Evolutionary conservation across 1,140 invertebrate genomes (phyloP), one percentile per base, ranked within the genome.

Genomic region (Drosophila kanapiae): DNA sequence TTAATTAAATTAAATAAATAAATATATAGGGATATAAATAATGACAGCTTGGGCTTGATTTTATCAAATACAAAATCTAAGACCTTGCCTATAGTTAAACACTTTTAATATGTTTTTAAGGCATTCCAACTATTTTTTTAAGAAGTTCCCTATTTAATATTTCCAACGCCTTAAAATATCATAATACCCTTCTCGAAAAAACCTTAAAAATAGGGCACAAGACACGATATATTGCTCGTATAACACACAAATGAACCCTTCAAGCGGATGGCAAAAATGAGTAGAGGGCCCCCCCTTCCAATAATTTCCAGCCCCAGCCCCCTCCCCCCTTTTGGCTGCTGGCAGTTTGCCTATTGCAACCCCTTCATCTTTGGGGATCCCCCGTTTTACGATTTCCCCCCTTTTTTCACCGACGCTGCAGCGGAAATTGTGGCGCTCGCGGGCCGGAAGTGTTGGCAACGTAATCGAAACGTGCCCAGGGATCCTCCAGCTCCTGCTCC

Each of bases 391-490:
- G 31, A 4, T 45, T 54, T 58, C 13, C 14, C 49, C 27, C 27
- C 47, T 27, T 56, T 71, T 74, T 45, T 37, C 38, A 29, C 18
- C 47, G 33, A 64, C 42, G 48, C 70, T 38, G 64, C 80, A 62
- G 56, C 83, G 83, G 83, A 86, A 86, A 86, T 86, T 86, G 83
- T 83, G 83, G 80, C 80, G 80, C 83, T 88, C 84, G 83, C 84
- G 84, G 83, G 69, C 80, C 83, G 83, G 83, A 86, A 88, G 83
- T 86, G 83, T 88, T 86, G 83, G 70, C 83, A 86, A 83, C 83
- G 84, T 86, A 86, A 86, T 86, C 83, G 83, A 88, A 86, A 88
- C 76, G 80, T 88, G 80, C 84, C 63, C 31, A 16, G 62, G 31
- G 53, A 56, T 56, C 31, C 59, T 45, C 6, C 35, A 40, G 14